Evolutionary conservation across 2,113 vertebrate species (phyloP).

Genomic region (Hemichromis elongatus): DNA sequence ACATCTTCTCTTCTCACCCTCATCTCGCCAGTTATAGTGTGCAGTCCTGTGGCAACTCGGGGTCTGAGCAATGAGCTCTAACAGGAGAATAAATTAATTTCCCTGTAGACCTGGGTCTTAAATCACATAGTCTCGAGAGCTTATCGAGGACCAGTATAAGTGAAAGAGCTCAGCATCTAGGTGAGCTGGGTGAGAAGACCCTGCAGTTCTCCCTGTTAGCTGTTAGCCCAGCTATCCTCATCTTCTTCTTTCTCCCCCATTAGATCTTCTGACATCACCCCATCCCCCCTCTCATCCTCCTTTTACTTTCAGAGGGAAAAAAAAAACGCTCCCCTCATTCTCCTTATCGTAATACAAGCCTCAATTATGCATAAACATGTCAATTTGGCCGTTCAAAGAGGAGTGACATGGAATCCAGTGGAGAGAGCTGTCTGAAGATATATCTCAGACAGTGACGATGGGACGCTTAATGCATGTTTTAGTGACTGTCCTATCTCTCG

Average conservation of each 20-base stretch:
- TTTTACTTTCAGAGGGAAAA: constrained; percentile 10
- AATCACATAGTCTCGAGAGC: constrained; percentile 31
- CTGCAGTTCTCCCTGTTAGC: not conserved
- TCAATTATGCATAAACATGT: constrained; percentile 71
- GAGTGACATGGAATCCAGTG: constrained; percentile 59
- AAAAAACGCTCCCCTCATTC: constrained; percentile 34
- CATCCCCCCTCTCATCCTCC: not conserved
- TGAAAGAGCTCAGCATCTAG: not conserved
- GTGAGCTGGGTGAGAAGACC: not conserved
- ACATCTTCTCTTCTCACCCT: not conserved
- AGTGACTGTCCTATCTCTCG: constrained; percentile 60
- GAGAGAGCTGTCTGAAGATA: constrained; percentile 61
- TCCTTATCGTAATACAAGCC: constrained; percentile 54
- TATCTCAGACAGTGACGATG: constrained; percentile 48
- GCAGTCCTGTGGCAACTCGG: not conserved
- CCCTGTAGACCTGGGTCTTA: constrained; percentile 19
- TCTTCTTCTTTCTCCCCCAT: not conserved
- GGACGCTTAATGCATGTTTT: constrained; percentile 51
- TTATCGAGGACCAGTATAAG: not conserved
- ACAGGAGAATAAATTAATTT: constrained; percentile 41
- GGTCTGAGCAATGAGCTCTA: not conserved
- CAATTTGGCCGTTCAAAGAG: constrained; percentile 63
- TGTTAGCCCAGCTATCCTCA: constrained; percentile 11
- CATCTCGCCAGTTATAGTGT: not conserved
- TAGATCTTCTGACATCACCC: not conserved